Conservation (phyloP, 1,140 invertebrate genomes). For the Nebria ingens region DNA sequence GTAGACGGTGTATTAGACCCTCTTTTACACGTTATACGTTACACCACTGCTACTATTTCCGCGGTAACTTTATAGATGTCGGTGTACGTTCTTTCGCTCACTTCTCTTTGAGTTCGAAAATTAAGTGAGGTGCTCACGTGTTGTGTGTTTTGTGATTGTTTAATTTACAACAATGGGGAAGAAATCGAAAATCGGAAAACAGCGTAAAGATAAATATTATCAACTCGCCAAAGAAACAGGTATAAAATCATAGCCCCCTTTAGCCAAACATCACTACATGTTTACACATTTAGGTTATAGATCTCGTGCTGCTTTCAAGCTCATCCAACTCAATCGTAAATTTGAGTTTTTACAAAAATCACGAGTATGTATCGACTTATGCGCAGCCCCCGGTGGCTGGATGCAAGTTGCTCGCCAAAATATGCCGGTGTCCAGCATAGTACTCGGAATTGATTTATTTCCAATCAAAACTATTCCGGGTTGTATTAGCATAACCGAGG, state of each 20-base stretch:
- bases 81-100: too few species aligned
- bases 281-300: slow-evolving; percentile 65
- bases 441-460: slow-evolving; percentile 90
- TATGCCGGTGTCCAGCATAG: slow-evolving; percentile 94
- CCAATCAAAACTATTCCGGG: slow-evolving; percentile 90
- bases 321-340: slow-evolving; percentile 95
- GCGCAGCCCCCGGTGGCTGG: slow-evolving; percentile 99
- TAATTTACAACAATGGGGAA: slow-evolving; percentile 69
- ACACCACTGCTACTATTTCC: too few species aligned
- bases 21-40: too few species aligned
- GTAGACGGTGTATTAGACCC: too few species aligned
- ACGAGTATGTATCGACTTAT: slow-evolving; percentile 92
- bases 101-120: too few species aligned
- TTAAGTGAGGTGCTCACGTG: neutral
- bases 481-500: slow-evolving; percentile 80
- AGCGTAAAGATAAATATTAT: slow-evolving; percentile 97
- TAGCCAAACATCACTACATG: neutral
- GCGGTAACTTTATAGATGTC: too few species aligned
- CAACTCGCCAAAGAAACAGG: slow-evolving; percentile 95
- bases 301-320: slow-evolving; percentile 96
- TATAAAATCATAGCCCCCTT: neutral
- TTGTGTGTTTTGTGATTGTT: neutral
- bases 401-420: slow-evolving; percentile 98
- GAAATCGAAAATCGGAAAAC: slow-evolving; percentile 94
- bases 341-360: slow-evolving; percentile 96